Conservation (phyloP, 2,888 invertebrate species). For the Eubasilissa splendida region DNA sequence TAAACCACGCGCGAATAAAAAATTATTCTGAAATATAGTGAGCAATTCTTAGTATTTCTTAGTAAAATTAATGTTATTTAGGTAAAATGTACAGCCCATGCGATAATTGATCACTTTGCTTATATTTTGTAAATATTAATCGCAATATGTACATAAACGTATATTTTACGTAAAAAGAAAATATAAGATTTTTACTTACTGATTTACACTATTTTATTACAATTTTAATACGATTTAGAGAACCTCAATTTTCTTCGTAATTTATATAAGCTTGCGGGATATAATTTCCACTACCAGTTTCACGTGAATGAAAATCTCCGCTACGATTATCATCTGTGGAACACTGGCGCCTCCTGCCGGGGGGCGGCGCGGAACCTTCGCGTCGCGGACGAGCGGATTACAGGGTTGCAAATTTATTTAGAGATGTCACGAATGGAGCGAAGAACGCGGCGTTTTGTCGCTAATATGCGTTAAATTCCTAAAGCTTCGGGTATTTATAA, state of each 20-base stretch:
- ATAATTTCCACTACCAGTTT: constrained; percentile 34
- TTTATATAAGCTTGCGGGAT: background rate
- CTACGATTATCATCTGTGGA: constrained; percentile 44
- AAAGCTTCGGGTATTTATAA: constrained; percentile 52
- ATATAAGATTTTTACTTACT: constrained; percentile 12
- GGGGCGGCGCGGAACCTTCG: constrained; percentile 17
- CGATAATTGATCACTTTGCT: too few relatives aligned
- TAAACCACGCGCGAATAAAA: too few relatives aligned
- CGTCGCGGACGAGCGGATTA: background rate
- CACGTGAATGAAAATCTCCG: constrained; percentile 50
- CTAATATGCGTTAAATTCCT: constrained; percentile 12
- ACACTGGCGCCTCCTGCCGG: constrained; percentile 42
- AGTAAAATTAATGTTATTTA: too few relatives aligned
- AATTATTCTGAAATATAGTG: too few relatives aligned
- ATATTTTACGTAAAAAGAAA: background rate
- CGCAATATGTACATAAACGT: too few relatives aligned
- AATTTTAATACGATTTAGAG: background rate
- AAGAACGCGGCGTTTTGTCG: constrained; percentile 25
- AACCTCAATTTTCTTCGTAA: background rate
- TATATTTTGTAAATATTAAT: too few relatives aligned
- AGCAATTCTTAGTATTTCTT: too few relatives aligned
- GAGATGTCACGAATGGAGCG: background rate
- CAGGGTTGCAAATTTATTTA: background rate
- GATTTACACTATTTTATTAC: background rate
- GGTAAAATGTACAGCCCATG: too few relatives aligned